A percentile compares a stretch with the other conserved stretches of the same genome.
Conservation (phyloP, 2,797 vertebrate genomes). For the Acanthurus lineatus region DNA sequence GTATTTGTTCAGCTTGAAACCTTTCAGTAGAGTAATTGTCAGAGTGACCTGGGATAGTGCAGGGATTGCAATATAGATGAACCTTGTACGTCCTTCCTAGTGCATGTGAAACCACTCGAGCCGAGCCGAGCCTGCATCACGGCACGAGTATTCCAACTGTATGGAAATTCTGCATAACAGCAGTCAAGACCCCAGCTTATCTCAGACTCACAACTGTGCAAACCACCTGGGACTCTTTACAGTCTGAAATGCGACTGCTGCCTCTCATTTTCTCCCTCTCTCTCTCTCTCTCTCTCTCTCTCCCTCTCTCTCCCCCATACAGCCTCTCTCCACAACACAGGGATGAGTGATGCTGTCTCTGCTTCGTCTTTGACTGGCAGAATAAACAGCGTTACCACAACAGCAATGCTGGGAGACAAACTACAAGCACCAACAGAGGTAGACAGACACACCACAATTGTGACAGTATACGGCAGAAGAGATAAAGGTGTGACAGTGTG, state of each 20-base stretch:
- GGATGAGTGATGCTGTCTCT: slow-evolving; percentile 73
- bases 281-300: not conserved
- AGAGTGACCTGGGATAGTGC: slow-evolving; percentile 1
- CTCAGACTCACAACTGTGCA: slow-evolving; percentile 61
- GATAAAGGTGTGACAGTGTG: slow-evolving; percentile 68
- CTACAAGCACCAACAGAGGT: slow-evolving; percentile 66
- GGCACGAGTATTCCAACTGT: slow-evolving; percentile 33
- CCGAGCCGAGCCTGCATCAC: slow-evolving; percentile 8
- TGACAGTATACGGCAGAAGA: slow-evolving; percentile 60
- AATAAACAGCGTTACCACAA: slow-evolving; percentile 73
- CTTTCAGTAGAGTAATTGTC: not conserved
- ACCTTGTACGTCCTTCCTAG: not conserved
- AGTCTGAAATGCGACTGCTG: slow-evolving; percentile 66
- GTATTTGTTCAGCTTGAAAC: slow-evolving; percentile 17
- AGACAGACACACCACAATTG: slow-evolving; percentile 68
- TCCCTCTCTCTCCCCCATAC: not conserved
- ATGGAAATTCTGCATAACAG: slow-evolving; percentile 63
- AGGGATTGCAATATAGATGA: slow-evolving; percentile 13
- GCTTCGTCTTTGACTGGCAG: slow-evolving; percentile 76
- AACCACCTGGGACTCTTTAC: slow-evolving; percentile 73
- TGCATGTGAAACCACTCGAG: slow-evolving; percentile 39
- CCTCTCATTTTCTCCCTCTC: slow-evolving; percentile 17
- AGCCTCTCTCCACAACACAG: slow-evolving; percentile 52
- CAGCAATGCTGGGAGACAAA: slow-evolving; percentile 71
- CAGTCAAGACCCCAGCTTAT: slow-evolving; percentile 74